Base-by-base conservation (phyloP, 2,113 vertebrate species). In the Poecile atricapillus region DNA sequence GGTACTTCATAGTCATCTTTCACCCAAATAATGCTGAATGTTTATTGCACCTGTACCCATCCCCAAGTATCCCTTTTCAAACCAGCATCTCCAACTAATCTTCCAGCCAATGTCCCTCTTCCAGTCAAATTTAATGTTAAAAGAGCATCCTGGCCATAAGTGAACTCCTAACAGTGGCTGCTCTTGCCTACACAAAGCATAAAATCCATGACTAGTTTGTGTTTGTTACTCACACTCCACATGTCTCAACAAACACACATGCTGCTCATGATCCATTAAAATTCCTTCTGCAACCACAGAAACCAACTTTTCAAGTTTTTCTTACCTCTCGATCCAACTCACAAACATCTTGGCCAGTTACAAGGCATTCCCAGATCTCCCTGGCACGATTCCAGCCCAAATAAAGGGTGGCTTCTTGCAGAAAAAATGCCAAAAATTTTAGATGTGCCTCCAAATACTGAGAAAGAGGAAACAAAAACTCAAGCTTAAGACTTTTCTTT, bases 381-480 rank as follows among this genome's bases (percentile, higher is more conserved):
- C 99, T 99, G 96, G 99, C 99, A 89, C 99, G 97, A 97, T 99
- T 99, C 99, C 99, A 99, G 79, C 99, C 99, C 93, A 99, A 98
- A 97, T 99, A 99, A 33, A 99, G 98, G 71, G 99, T 99, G 93
- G 99, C 99, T 98, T 99, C 99, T 98, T 99, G 99, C 75, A 99
- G 98, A 97, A 99, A 99, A 98, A 99, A 99, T 16, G 99, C 99
- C 97, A 99, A 98, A 98, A 99, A 99, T 98, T 99, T 99, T 96
- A 99, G 98, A 97, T 99, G 99, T 83, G 98, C 98, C 95, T 99
- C 99, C 98, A 99, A 98, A 98, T 99, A 99, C 99, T 99, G 96
- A 88, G 94, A 94, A 97, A 93, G 50, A 85, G 24, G 70, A 63
- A 95, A 97, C 64, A 90, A 56, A 95, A 81, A 56, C 46, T 75